Evolutionary conservation across 2,113 vertebrate genomes (phyloP), one percentile per base, ranked within the genome.

Genomic region (Calcarius ornatus): DNA sequence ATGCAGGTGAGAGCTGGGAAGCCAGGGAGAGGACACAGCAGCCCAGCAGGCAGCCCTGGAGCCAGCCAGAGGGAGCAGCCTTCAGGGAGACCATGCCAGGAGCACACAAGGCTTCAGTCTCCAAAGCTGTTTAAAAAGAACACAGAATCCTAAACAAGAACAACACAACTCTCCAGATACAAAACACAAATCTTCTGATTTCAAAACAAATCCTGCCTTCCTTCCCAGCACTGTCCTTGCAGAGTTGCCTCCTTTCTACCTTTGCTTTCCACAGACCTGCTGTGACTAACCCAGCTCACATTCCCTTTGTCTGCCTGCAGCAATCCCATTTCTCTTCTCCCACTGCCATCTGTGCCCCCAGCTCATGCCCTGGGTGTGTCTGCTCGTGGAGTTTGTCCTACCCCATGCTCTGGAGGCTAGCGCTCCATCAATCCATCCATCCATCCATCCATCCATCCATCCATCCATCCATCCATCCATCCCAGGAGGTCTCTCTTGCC

Each of bases 271-370:
- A 4, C 45, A 35, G 43, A 23, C 35, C 71, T 82, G 59, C 68
- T 0, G 0, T 1, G 1, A 25, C 35, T 54, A 6, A 18, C 21
- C 23, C 4, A 7, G 40, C 61, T 40, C 51, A 12, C 0, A 0
- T 0, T 20, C 43, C 40, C 38, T 35, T 30, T 25, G 11, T 17
- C 43, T 37, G 64, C 57, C 79, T 63, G 53, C 66, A 88, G 53
- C 37, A 73, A 22, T 7, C 45, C 48, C 56, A 7, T 23, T 61
- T 57, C 50, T 45, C 35, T 60, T 56, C 50, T 81, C 45, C 43
- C 5, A 1, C 5, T 51, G 59, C 24, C 50, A 60, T 19, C 71
- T 43, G 42, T 6, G 1, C 19, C 45, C 54, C 0, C 0, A 37
- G 37, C 27, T 48, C 61, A 10, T 33, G 7, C 47, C 15, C 45